Evolutionary conservation across 2,113 vertebrate genomes (phyloP).

Genomic region (Abramis brama): DNA sequence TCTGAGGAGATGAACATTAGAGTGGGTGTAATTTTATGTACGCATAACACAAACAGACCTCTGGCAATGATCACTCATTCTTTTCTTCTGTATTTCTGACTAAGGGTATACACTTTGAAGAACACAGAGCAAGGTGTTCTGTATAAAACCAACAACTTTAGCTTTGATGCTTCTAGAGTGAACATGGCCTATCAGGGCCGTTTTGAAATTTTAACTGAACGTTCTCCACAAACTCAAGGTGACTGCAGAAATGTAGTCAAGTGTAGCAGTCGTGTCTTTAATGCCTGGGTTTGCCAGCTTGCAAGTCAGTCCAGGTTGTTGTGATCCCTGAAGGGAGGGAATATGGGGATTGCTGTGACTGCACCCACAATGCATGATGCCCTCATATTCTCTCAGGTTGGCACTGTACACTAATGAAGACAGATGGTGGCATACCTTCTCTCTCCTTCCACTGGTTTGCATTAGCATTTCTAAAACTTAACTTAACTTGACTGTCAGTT

Average conservation of each 20-base stretch:
- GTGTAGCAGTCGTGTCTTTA: not conserved
- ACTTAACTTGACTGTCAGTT: not conserved
- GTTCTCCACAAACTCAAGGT: slow-evolving; percentile 29
- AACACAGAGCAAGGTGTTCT: not conserved
- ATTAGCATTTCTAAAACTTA: not conserved
- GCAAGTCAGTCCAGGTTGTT: not conserved
- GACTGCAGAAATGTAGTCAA: slow-evolving; percentile 2
- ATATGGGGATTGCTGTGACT: slow-evolving; percentile 10
- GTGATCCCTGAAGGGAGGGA: slow-evolving; percentile 23
- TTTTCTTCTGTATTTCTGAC: slow-evolving; percentile 2
- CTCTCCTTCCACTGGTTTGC: not conserved
- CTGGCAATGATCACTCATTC: slow-evolving; percentile 14
- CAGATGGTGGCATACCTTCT: not conserved
- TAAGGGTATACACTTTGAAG: slow-evolving; percentile 6
- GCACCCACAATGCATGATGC: slow-evolving; percentile 15
- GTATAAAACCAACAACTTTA: not conserved
- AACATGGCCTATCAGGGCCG: slow-evolving; percentile 4
- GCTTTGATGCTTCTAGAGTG: slow-evolving; percentile 6
- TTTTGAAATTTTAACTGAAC: slow-evolving; percentile 30
- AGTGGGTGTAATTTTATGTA: not conserved
- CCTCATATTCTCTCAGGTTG: slow-evolving; percentile 8
- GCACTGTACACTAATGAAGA: slow-evolving; percentile 12
- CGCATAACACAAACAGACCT: slow-evolving; percentile 16
- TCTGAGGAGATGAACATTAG: slow-evolving; percentile 39
- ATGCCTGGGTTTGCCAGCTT: not conserved